Conservation (phyloP, 1,140 invertebrate species). For the Cotesia vestalis region DNA sequence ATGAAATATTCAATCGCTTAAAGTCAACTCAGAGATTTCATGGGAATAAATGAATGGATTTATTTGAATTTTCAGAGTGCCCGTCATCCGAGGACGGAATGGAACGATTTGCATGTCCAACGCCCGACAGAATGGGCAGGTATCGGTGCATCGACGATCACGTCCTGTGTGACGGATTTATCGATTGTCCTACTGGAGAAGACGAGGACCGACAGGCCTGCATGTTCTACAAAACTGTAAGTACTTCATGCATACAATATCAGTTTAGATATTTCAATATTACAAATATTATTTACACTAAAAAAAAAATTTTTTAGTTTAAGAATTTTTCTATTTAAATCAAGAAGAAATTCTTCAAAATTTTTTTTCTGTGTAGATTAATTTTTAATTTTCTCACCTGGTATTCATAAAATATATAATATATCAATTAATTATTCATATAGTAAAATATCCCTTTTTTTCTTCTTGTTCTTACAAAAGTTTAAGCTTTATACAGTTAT, state of each 20-base stretch:
- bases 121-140: constrained; percentile 86
- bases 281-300: too few species aligned
- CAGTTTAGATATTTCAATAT: too few species aligned
- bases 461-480: neutral
- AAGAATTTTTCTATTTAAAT: too few species aligned
- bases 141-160: constrained; percentile 96
- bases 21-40: too few species aligned
- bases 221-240: constrained; percentile 98
- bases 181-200: constrained; percentile 91
- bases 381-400: too few species aligned
- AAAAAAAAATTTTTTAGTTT: too few species aligned
- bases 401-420: too few species aligned
- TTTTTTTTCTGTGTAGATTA: too few species aligned
- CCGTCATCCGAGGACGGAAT: constrained; percentile 91
- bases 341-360: too few species aligned
- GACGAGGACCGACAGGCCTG: constrained; percentile 93
- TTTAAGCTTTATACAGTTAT: too few species aligned
- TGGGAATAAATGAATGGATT: constrained; percentile 17
- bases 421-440: too few species aligned
- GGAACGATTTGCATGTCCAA: constrained; percentile 93
- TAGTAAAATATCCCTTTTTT: neutral
- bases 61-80: constrained; percentile 78
- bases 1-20: too few species aligned
- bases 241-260: constrained; percentile 42
- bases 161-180: constrained; percentile 92